Evolutionary conservation across 2,113 vertebrate species (phyloP).

Genomic region (Fukomys damarensis): DNA sequence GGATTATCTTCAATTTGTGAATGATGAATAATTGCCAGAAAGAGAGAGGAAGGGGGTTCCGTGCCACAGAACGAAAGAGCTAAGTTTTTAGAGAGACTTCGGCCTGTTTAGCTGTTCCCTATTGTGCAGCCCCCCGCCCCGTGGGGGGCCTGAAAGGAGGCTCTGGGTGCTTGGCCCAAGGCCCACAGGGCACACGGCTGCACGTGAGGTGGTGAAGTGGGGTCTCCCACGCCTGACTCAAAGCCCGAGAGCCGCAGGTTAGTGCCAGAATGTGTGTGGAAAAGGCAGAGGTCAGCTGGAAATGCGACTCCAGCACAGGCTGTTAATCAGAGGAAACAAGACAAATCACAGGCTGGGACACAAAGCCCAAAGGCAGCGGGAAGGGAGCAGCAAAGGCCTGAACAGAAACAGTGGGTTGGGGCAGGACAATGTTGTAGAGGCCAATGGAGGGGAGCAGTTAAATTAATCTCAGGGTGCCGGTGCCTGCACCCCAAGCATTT

Average conservation of each 20-base stretch:
- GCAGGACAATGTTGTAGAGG: not conserved
- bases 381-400: not conserved
- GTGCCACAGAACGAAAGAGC: not conserved
- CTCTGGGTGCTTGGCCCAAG: not conserved
- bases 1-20: conserved; percentile 76
- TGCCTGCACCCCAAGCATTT: not conserved
- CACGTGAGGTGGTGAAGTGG: not conserved
- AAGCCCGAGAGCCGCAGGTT: not conserved
- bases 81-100: conserved; percentile 28
- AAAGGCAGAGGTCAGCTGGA: conserved; percentile 61
- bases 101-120: not conserved
- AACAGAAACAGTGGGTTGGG: not conserved
- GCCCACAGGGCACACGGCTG: not conserved
- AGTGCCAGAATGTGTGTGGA: not conserved
- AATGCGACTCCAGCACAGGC: conserved; percentile 64
- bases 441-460: not conserved
- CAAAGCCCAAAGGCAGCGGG: conserved; percentile 17
- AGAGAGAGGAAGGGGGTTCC: not conserved
- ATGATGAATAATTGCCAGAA: conserved; percentile 62
- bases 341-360: conserved; percentile 59
- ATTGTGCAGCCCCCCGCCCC: not conserved
- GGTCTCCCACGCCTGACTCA: not conserved
- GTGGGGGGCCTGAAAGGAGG: not conserved
- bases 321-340: conserved; percentile 73
- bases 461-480: not conserved